Evolutionary conservation across 1,140 invertebrate genomes (phyloP).

Genomic region (Schlechtendalia chinensis): DNA sequence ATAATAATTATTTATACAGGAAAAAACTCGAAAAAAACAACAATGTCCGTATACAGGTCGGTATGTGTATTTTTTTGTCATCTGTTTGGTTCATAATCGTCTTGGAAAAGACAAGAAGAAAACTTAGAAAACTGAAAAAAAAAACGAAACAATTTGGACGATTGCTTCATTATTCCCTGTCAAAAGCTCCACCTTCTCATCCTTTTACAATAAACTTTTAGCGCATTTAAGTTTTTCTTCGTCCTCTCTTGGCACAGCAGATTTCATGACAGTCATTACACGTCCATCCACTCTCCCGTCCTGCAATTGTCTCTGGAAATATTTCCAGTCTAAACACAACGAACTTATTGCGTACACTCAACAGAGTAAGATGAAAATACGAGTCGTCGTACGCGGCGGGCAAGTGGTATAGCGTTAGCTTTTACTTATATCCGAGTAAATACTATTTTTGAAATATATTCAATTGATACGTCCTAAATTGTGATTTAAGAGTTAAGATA

Average conservation of each 20-base stretch:
- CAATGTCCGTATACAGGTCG: too few species aligned
- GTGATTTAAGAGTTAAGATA: background rate
- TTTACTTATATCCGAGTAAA: background rate
- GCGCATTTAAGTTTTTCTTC: slow-evolving; percentile 28
- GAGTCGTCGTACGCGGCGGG: background rate
- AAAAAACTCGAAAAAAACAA: background rate
- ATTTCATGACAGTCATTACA: slow-evolving; percentile 21
- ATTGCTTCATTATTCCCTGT: slow-evolving; percentile 43
- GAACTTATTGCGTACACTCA: slow-evolving; percentile 28
- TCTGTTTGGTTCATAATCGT: slow-evolving; percentile 2
- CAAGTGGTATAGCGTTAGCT: background rate
- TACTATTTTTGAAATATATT: background rate
- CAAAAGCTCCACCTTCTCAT: background rate
- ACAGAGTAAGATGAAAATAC: background rate
- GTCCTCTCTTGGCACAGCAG: background rate
- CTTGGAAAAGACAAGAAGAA: background rate
- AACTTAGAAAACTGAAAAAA: slow-evolving; percentile 4
- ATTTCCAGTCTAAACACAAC: slow-evolving; percentile 32
- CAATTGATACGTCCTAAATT: background rate
- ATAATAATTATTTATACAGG: background rate
- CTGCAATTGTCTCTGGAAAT: slow-evolving; percentile 25
- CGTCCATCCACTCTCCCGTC: background rate
- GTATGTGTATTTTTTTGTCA: background rate
- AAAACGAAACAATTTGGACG: slow-evolving; percentile 37
- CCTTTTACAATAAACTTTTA: slow-evolving; percentile 8